A percentile compares a stretch with the other conserved stretches of the same genome.
Evolutionary conservation across 2,113 vertebrate genomes (phyloP).

Genomic region (Hyaena hyaena): DNA sequence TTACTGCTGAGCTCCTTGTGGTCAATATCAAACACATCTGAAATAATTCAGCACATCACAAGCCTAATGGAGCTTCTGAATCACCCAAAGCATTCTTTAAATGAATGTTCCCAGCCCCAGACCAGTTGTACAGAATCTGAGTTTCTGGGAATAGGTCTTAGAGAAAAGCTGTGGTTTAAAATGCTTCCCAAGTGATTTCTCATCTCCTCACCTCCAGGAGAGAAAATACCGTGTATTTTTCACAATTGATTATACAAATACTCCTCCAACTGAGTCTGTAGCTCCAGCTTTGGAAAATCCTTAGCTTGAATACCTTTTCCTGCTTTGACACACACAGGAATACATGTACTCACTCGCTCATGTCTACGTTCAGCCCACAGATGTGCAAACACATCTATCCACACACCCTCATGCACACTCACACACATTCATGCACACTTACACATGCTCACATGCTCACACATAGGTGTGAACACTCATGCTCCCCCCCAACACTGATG

Average conservation of each 20-base stretch:
- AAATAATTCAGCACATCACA: not conserved
- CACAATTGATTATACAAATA: not conserved
- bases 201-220: not conserved
- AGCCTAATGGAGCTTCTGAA: not conserved
- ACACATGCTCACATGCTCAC: not conserved
- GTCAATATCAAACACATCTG: not conserved
- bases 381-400: not conserved
- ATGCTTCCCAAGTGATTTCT: not conserved
- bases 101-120: not conserved
- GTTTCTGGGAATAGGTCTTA: not conserved
- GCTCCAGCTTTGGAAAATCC: not conserved
- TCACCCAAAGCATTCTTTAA: not conserved
- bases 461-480: not conserved
- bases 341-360: not conserved
- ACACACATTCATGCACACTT: too few relatives aligned
- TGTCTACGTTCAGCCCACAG: too few relatives aligned
- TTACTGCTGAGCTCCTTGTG: not conserved
- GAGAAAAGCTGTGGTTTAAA: not conserved
- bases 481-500: not conserved
- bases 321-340: not conserved
- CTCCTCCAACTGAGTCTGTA: not conserved
- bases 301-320: not conserved
- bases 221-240: not conserved
- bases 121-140: not conserved
- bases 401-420: not conserved